Base-by-base conservation (phyloP, 2,888 invertebrate genomes). In the Drepana falcataria region DNA sequence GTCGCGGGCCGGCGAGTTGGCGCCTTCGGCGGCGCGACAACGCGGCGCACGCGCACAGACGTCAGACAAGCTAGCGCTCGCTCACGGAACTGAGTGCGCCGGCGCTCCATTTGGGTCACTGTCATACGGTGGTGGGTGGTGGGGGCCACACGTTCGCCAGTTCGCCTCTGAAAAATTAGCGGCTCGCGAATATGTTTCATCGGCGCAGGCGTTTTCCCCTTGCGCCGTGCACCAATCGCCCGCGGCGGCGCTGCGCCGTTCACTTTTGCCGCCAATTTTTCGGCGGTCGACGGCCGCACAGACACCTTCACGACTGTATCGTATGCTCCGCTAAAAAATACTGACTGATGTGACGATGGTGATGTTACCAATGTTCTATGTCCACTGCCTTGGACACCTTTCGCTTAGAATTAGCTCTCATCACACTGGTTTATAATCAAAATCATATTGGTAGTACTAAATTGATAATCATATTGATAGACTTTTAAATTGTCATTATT, bases 21-120 rank as follows among this genome's bases (percentile, higher is more conserved):
- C 53, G 21, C 21, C 21, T 21, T 21, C 21, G 57, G 63, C 63
- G 58, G 60, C 35, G 53, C 58, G 56, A 60, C 55, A 56, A 56
- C 57, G 44, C 66, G 37, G 64, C 69, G 64, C 58, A 68, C 68
- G 65, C 71, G 57, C 57, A 48, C 33, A 61, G 59, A 75, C 83
- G 81, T 79, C 75, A 63, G 63, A 60, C 69, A 60, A 63, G 65
- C 71, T 67, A 73, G 77, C 82, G 82, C 78, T 81, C 83, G 78
- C 85, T 87, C 86, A 83, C 90, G 87, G 89, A 86, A 89, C 89
- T 86, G 85, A 89, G 76, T 87, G 87, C 88, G 89, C 83, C 78
- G 82, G 85, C 87, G 87, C 81, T 79, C 87, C 87, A 89, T 89
- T 88, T 89, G 85, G 89, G 89, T 89, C 90, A 89, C 90, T 91